These are phyloP conservation scores for Trichechus manatus DNA, from an alignment of 2,113 vertebrate genomes.

Conservation along the genomic window DNA sequence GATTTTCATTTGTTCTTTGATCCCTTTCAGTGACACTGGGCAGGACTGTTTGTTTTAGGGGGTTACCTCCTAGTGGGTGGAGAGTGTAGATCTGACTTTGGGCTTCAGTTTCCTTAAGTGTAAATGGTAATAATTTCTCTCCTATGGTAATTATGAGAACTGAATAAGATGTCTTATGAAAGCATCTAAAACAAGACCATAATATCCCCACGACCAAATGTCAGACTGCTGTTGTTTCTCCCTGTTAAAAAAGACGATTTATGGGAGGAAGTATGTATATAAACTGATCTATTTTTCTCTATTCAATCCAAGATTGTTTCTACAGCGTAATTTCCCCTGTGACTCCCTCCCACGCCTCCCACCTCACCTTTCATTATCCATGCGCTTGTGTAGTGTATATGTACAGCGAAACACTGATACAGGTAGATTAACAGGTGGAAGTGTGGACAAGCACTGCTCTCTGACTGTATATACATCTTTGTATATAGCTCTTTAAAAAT, in stretches of 20 bases:
- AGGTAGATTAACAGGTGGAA: not conserved
- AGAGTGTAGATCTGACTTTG: not conserved
- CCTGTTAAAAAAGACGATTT: conserved; percentile 7
- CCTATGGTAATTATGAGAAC: not conserved
- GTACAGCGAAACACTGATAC: not conserved
- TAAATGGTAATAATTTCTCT: conserved; percentile 15
- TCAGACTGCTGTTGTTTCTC: not conserved
- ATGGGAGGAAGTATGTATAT: not conserved
- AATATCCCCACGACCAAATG: not conserved
- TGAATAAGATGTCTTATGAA: not conserved
- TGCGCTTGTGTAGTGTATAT: not conserved
- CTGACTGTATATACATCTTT: not conserved
- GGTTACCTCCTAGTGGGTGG: not conserved
- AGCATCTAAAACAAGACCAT: conserved; percentile 15
- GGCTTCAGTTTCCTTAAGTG: not conserved
- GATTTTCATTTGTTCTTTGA: conserved; percentile 42
- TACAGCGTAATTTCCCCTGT: not conserved
- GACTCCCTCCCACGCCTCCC: not conserved
- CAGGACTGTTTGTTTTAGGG: conserved; percentile 7
- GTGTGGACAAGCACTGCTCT: not conserved
- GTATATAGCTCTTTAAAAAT: not conserved
- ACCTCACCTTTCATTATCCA: not conserved
- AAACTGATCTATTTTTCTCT: not conserved
- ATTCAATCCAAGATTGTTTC: conserved; percentile 4
- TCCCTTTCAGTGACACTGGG: not conserved